Base-by-base conservation (phyloP, 2,113 vertebrate species). In the Ifrita kowaldi region DNA sequence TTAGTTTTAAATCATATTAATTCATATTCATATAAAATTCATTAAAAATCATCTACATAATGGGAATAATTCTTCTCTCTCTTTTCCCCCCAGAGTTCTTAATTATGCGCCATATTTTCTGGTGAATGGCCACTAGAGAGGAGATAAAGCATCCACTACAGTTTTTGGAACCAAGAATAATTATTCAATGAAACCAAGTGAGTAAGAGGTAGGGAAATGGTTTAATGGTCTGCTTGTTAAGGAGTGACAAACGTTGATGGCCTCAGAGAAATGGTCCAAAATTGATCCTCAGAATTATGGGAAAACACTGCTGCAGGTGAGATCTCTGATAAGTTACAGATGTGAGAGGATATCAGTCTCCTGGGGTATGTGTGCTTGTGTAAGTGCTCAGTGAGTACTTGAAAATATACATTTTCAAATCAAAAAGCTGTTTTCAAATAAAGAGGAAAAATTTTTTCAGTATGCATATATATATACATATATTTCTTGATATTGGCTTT, bases 51-150 rank as follows among this genome's bases (percentile, higher is more conserved):
- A 12, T 79, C 78, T 80, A 68, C 81, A 69, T 90, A 87, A 52
- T 79, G 53, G 46, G 57, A 89, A 92, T 85, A 88, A 91, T 70
- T 89, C n/a, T 69, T 73, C 52, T 63, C 14, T 77, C 42, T 73
- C 71, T 65, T 68, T 39, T 3, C 16, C 35, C 74, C 63, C 27
- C 37, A 16, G 73, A 87, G 62, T 87, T 87, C 75, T 87, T 85
- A 96, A 96, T 96, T 93, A 91, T 68, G 42, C 11, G 4, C 87
- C 90, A 73, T 94, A 89, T 96, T 96, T 97, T 92, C 87, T 93
- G 84, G 77, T 89, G 78, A 91, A 79, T 21, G 9, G 53, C 74
- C 84, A 89, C 81, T 85, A 69, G 70, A 93, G 93, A 89, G 94
- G 55, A 95, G 78, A 95, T 83, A 89, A 96, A 95, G 67, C 49